These are phyloP conservation scores for Podargus strigoides DNA, from an alignment of 2,797 vertebrate genomes.

Conservation along the genomic window DNA sequence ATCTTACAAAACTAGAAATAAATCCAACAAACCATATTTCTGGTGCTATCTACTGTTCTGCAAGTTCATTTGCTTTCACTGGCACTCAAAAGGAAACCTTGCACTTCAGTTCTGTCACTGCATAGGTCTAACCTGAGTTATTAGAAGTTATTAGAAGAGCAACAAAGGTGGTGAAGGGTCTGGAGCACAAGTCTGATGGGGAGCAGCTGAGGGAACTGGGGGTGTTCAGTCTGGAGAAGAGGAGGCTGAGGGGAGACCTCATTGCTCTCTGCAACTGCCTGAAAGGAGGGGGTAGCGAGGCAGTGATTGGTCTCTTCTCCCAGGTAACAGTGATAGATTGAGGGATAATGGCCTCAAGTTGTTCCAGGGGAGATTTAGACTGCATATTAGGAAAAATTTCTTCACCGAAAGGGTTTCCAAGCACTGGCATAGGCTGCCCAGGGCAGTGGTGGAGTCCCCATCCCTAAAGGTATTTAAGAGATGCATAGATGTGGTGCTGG, in stretches of 20 bases:
- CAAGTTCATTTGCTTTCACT: not conserved
- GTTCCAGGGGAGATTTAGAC: not conserved
- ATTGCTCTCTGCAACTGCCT: rapidly evolving
- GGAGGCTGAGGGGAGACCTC: rapidly evolving
- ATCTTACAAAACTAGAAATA: not conserved
- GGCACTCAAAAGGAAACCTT: not conserved
- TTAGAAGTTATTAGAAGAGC: not conserved
- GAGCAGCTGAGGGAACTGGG: rapidly evolving
- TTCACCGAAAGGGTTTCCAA: rapidly evolving
- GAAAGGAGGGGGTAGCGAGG: rapidly evolving
- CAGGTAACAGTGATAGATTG: rapidly evolving
- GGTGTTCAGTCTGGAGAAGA: rapidly evolving
- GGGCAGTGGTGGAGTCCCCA: not conserved
- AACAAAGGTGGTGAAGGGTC: rapidly evolving
- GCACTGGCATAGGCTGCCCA: not conserved
- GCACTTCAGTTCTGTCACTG: not conserved
- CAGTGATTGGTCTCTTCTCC: rapidly evolving
- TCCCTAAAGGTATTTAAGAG: not conserved
- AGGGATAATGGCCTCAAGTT: not conserved
- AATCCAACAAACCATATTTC: not conserved
- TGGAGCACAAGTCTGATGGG: not conserved
- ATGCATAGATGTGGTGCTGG: rapidly evolving
- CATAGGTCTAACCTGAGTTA: not conserved
- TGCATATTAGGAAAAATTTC: not conserved
- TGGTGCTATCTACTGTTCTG: not conserved